phyloP scores from a whole-genome alignment of 2,888 invertebrate species.

The Ceratothoa steindachneri region DNA sequence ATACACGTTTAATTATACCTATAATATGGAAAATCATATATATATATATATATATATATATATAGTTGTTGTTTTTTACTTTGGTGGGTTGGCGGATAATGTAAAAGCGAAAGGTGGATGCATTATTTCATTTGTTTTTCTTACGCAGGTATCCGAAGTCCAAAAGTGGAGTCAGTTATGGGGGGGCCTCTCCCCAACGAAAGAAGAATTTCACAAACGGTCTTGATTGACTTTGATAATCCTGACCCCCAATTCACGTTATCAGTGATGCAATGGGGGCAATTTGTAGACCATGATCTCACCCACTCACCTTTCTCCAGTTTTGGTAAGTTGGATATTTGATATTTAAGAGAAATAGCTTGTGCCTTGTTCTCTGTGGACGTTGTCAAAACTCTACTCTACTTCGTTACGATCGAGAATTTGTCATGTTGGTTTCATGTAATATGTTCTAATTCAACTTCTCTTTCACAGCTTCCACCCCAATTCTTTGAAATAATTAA shows the following conservation, averaged over 20 bases:
- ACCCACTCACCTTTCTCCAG: constrained; percentile 35
- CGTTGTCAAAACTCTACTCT: too few relatives aligned
- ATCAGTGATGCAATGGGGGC: constrained; percentile 44
- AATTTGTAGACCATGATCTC: constrained; percentile 42
- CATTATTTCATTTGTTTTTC: background rate
- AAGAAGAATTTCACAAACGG: constrained; percentile 20
- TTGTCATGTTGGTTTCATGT: too few relatives aligned
- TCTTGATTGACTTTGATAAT: constrained; percentile 29
- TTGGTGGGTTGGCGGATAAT: background rate
- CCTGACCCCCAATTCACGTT: constrained; percentile 31
- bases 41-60: constrained; percentile 12
- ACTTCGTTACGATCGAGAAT: too few relatives aligned
- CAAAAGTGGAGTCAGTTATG: background rate
- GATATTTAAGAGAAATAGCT: too few relatives aligned
- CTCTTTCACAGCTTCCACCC: too few relatives aligned
- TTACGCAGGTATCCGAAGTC: constrained; percentile 22
- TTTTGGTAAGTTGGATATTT: constrained; percentile 9
- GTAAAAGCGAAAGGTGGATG: background rate
- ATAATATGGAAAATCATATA: background rate
- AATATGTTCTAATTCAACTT: too few relatives aligned
- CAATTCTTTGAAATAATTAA: too few relatives aligned
- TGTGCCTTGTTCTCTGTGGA: too few relatives aligned
- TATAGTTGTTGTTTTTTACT: background rate
- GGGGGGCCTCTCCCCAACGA: constrained; percentile 21
- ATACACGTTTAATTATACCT: background rate